A percentile compares a stretch with the other conserved stretches of the same genome.
phyloP scores from a whole-genome alignment of 1,140 invertebrate genomes.

The Cyclargus thomasi region DNA sequence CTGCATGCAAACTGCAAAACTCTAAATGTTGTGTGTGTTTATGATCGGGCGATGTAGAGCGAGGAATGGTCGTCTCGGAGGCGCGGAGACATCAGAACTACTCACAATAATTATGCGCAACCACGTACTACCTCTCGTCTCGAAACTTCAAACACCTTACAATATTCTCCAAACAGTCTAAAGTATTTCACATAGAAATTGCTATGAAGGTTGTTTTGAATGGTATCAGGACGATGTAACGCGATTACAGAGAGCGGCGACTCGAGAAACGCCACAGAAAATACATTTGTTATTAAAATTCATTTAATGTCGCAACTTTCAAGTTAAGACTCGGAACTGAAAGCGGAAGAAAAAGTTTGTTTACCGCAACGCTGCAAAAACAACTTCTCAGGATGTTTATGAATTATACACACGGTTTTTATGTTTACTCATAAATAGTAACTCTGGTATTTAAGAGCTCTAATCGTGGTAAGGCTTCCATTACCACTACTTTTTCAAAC shows the following conservation, averaged over 20 bases:
- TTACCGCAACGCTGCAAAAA: background rate
- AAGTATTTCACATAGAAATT: background rate
- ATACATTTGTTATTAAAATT: background rate
- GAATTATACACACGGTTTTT: too few species aligned
- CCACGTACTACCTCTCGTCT: background rate
- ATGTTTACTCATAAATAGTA: too few species aligned
- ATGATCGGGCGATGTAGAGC: background rate
- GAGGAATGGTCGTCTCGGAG: background rate
- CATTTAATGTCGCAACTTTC: background rate
- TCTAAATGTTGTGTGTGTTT: background rate
- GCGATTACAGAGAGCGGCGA: background rate
- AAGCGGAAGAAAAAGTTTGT: background rate
- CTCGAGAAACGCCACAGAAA: background rate
- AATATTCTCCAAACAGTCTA: background rate
- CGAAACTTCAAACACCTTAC: background rate
- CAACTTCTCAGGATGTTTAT: background rate
- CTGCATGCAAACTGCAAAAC: background rate
- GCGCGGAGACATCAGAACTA: background rate
- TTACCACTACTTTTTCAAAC: too few species aligned
- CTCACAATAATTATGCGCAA: background rate
- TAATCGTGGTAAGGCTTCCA: too few species aligned
- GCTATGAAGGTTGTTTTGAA: background rate
- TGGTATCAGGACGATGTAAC: background rate
- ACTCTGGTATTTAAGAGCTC: too few species aligned
- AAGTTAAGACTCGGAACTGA: background rate